Evolutionary conservation across 1,140 invertebrate species (phyloP).

Genomic region (Camponotus floridanus): DNA sequence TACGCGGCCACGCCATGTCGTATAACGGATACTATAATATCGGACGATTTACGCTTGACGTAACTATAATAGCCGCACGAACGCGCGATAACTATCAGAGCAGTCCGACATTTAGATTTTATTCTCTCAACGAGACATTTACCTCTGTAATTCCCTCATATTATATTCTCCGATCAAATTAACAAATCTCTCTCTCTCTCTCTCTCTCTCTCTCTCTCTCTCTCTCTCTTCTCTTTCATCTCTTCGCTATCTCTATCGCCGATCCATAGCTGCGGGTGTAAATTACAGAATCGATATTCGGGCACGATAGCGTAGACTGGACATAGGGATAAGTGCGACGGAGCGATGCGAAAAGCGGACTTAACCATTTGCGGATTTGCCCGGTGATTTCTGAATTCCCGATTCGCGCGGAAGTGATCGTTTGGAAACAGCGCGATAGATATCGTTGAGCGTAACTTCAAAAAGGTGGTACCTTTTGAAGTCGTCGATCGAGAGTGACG

Average conservation of each 20-base stretch:
- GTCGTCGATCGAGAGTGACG: slow-evolving; percentile 58
- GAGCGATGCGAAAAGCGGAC: neutral
- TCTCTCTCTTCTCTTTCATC: neutral
- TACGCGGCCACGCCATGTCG: slow-evolving; percentile 5
- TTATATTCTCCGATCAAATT: slow-evolving; percentile 14
- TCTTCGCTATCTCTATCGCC: neutral
- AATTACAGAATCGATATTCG: slow-evolving; percentile 45
- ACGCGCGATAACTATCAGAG: neutral
- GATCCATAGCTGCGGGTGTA: neutral
- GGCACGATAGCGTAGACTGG: neutral
- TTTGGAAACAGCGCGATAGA: slow-evolving; percentile 16
- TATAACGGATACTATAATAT: slow-evolving; percentile 14
- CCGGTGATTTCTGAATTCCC: slow-evolving; percentile 33
- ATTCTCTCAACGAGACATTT: neutral
- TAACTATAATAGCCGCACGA: slow-evolving; percentile 17
- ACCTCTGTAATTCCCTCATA: slow-evolving; percentile 22
- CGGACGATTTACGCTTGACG: slow-evolving; percentile 20
- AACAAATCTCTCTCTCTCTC: neutral
- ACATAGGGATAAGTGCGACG: neutral
- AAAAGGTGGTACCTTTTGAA: slow-evolving; percentile 63
- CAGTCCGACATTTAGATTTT: neutral
- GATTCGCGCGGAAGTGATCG: neutral
- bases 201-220: neutral
- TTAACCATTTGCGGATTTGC: neutral
- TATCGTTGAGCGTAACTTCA: slow-evolving; percentile 48